Evolutionary conservation across 2,113 vertebrate genomes (phyloP).

Genomic region (Nesospiza acunhae): DNA sequence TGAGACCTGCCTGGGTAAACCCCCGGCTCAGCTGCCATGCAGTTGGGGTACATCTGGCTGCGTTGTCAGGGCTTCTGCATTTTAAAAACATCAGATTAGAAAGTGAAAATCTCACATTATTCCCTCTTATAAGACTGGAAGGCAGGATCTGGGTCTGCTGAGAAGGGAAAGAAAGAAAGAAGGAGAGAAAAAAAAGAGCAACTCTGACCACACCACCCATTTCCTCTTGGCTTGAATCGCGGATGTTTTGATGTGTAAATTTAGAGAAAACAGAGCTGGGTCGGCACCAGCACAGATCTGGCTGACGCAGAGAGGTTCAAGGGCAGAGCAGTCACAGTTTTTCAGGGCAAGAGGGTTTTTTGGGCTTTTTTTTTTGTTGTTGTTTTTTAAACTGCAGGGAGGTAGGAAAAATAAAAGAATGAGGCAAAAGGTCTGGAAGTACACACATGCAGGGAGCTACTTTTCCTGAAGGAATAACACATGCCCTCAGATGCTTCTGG

Average conservation of each 20-base stretch:
- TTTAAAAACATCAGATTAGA: neutral
- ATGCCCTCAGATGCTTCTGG: constrained; percentile 30
- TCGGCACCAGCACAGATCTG: neutral
- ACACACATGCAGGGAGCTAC: constrained; percentile 36
- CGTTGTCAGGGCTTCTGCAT: neutral
- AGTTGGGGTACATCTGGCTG: neutral
- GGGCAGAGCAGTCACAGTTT: constrained; percentile 15
- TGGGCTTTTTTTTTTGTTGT: neutral
- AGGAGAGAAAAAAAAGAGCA: neutral
- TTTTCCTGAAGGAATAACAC: constrained; percentile 47
- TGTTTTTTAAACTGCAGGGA: constrained; percentile 6
- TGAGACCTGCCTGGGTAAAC: neutral
- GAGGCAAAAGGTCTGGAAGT: constrained; percentile 22
- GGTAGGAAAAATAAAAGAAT: constrained; percentile 19
- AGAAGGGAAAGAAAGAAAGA: neutral
- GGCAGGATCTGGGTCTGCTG: neutral
- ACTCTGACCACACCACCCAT: neutral
- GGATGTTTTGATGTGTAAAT: neutral
- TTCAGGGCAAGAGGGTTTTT: neutral
- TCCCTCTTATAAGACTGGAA: neutral
- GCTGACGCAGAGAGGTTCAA: constrained; percentile 5
- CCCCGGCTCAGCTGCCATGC: neutral
- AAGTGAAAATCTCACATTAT: neutral
- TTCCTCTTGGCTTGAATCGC: constrained; percentile 6
- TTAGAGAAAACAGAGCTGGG: constrained; percentile 29